These are phyloP conservation scores for Epizoanthus ramosus DNA, from an alignment of 92 coral and sea anemone genomes.

Conservation along the genomic window DNA sequence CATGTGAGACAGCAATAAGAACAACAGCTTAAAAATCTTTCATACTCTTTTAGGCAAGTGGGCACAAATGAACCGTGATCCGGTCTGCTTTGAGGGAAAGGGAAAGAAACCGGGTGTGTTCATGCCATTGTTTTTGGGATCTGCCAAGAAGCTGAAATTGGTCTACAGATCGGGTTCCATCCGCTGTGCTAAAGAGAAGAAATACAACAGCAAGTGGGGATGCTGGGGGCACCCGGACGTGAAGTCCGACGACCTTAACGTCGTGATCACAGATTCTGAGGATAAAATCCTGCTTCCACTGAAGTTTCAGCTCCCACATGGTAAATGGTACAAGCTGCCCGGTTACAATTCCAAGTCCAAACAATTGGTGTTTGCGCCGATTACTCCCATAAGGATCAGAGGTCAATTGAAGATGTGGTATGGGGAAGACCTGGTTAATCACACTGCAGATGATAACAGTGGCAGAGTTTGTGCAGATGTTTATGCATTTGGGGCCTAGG, in stretches of 20 bases:
- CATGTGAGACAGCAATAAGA: neutral
- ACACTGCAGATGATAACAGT: neutral
- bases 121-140: neutral
- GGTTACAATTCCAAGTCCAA: neutral
- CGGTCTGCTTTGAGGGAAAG: neutral
- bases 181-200: neutral
- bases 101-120: neutral
- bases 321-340: too few relatives aligned
- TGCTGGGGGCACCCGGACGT: neutral
- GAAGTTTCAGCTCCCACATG: too few relatives aligned
- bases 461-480: slow-evolving; percentile 6
- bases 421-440: neutral
- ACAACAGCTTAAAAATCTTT: neutral
- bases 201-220: slow-evolving; percentile 17
- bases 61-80: slow-evolving; percentile 4
- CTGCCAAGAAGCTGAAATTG: slow-evolving; percentile 15
- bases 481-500: neutral
- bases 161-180: slow-evolving; percentile 2
- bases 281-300: neutral
- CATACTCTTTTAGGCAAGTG: neutral
- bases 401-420: neutral
- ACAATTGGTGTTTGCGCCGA: neutral
- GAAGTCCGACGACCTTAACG: neutral
- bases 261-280: neutral
- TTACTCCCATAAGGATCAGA: neutral